Base-by-base conservation (phyloP, 1,140 invertebrate species). In the Lerema accius region DNA sequence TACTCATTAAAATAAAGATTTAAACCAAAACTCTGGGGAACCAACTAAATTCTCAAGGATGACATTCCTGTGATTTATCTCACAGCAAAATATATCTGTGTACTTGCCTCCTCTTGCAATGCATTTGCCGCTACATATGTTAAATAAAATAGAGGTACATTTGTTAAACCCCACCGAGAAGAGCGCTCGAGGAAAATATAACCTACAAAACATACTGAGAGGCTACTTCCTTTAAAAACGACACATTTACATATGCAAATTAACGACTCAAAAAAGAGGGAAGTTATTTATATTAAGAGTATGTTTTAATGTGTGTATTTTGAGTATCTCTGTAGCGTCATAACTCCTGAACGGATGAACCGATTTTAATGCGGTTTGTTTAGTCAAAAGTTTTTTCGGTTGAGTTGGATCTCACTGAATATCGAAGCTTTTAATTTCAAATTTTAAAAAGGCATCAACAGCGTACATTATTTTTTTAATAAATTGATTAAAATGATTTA, bases 21-120 rank as follows among this genome's bases (percentile, higher is more conserved):
- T 37, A 37, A 11, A 11, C 4, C 35, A 37, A 11, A 37, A 37
- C 2, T 4, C 7, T 2, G 11, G n/a, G 4, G 0, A 19, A 9
- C 56, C n/a, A 39, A 39, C 56, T 58, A 58, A 15, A 16, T 48
- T 9, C 28, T 9, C 28, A 32, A 32, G 9, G 28, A 9, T 32
- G 28, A 32, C 28, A 32, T 4, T 1, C 35, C 10, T 37, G 35
- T 37, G n/a, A 37, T 37, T 37, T 37, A 37, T 37, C 35, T 37
- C n/a, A 37, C 10, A 11, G 10, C 1, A 4, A 11, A 37, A 37
- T 37, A 37, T 37, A 37, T 37, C 1, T 7, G 28, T 32, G 28
- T 32, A 32, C 4, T 37, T 37, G 10, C n/a, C 11, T 37, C 35
- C 10, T 37, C 1, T n/a, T 37, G 35, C 35, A 37, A 37, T 37